phyloP scores from a whole-genome alignment of 2,797 vertebrate genomes.

The Gymnocypris eckloni region DNA sequence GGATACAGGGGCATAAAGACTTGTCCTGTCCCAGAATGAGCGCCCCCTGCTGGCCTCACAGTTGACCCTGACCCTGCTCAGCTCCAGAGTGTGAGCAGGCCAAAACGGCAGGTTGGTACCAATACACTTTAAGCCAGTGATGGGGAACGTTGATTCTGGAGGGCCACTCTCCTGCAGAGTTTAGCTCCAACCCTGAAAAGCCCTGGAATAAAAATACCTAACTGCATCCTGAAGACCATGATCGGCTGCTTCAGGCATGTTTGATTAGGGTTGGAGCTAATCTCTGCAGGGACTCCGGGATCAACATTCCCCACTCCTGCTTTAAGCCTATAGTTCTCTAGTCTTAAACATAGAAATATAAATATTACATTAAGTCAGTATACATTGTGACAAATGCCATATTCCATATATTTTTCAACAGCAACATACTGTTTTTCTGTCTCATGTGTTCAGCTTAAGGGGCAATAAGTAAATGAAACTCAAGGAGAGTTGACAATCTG shows the following conservation, averaged over 20 bases:
- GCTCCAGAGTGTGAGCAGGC: neutral
- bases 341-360: neutral
- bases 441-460: neutral
- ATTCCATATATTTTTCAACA: neutral
- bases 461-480: neutral
- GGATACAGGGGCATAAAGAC: neutral
- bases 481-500: neutral
- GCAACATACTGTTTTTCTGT: neutral
- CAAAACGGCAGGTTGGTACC: neutral
- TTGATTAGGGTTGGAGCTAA: no score
- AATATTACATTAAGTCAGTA: neutral
- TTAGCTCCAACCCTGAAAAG: no score
- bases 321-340: neutral
- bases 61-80: neutral
- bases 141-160: no score
- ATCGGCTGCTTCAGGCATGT: no score
- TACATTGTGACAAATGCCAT: neutral
- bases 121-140: neutral
- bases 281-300: no score
- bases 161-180: no score
- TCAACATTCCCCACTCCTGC: no score
- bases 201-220: no score
- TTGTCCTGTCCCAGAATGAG: neutral
- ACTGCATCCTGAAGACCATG: no score
- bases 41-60: neutral